Evolutionary conservation across 2,113 vertebrate genomes (phyloP).

Genomic region (Bos taurus): DNA sequence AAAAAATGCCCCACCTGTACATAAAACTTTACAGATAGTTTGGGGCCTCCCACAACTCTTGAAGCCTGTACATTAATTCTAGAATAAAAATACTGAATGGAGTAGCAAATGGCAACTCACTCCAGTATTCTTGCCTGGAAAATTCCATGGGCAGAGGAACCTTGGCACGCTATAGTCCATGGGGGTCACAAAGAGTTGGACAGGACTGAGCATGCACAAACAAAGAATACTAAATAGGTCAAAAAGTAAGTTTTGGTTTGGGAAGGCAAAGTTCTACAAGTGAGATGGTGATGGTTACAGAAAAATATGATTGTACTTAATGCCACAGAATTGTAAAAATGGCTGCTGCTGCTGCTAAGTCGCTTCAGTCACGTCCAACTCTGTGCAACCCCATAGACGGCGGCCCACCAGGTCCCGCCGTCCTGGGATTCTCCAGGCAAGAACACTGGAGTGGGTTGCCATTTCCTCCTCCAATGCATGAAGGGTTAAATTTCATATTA

Average conservation of each 20-base stretch:
- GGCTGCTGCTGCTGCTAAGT: neutral
- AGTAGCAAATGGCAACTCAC: neutral
- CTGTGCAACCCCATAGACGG: too few species aligned
- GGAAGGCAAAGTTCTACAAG: neutral
- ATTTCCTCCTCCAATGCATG: too few species aligned
- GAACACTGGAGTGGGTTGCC: too few species aligned
- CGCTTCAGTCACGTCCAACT: too few species aligned
- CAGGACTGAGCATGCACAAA: neutral
- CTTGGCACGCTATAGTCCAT: neutral
- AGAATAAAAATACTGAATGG: neutral
- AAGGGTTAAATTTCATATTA: neutral
- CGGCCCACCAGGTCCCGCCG: too few species aligned
- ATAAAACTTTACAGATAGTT: slow-evolving; percentile 2
- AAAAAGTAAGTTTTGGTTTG: neutral
- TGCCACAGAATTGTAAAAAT: neutral
- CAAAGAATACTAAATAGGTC: neutral
- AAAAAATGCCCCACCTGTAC: neutral
- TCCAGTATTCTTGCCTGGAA: neutral
- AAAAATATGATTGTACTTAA: neutral
- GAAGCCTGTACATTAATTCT: neutral
- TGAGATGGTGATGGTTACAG: neutral
- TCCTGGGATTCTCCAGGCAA: too few species aligned
- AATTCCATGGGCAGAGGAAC: neutral
- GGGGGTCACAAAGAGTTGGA: neutral
- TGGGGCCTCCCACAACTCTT: neutral